These are phyloP conservation scores for Amblyjoppa proteus DNA, from an alignment of 2,888 invertebrate genomes.

Conservation along the genomic window DNA sequence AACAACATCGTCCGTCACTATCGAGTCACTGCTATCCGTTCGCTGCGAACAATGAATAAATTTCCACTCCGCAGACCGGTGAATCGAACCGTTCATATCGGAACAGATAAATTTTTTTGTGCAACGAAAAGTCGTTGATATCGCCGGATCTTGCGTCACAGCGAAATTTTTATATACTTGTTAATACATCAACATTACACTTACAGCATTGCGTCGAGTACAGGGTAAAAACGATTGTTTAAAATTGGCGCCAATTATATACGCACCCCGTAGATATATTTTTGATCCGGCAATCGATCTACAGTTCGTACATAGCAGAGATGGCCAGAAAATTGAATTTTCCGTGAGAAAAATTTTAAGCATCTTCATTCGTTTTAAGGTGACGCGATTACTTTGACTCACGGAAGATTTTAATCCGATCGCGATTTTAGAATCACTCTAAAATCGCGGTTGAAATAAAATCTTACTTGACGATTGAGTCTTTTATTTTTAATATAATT, in stretches of 20 bases:
- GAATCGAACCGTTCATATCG: neutral
- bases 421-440: neutral
- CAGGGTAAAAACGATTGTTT: conserved; percentile 41
- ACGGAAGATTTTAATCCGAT: too few species aligned
- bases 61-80: neutral
- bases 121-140: neutral
- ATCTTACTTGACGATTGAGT: neutral
- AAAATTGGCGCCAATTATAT: conserved; percentile 38
- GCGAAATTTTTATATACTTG: conserved; percentile 32
- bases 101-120: neutral
- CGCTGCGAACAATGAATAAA: conserved; percentile 39
- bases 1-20: conserved; percentile 20
- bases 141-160: conserved; percentile 40
- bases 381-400: too few species aligned
- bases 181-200: conserved; percentile 57
- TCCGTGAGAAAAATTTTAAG: neutral
- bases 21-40: conserved; percentile 26
- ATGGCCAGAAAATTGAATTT: neutral
- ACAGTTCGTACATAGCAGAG: conserved; percentile 14
- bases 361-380: too few species aligned
- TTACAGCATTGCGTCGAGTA: conserved; percentile 59
- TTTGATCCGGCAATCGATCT: conserved; percentile 7
- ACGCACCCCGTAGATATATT: conserved; percentile 50
- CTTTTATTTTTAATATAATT: neutral
- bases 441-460: neutral